Percentiles rank a stretch among this genome's conserved stretches.
Evolutionary conservation across 2,888 invertebrate genomes (phyloP).

Genomic region (Leptura quadrifasciata): DNA sequence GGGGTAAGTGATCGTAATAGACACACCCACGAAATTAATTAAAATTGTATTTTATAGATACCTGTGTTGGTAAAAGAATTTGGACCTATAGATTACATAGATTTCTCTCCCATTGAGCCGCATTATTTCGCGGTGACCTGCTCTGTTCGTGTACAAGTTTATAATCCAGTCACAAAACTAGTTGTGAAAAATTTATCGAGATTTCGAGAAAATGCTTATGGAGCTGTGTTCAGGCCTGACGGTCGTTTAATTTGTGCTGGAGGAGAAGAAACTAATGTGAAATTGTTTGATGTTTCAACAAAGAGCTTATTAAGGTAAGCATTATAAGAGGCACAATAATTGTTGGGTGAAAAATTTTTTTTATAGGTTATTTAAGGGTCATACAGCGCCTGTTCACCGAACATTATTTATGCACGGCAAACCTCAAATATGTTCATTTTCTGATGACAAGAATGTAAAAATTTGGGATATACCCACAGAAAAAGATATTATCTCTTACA

Average conservation of each 20-base stretch:
- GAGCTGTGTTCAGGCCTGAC: slow-evolving; percentile 88
- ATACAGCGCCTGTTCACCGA: slow-evolving; percentile 86
- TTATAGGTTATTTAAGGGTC: slow-evolving; percentile 87
- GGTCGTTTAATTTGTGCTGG: slow-evolving; percentile 91
- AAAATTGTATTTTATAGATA: slow-evolving; percentile 75
- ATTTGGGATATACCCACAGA: slow-evolving; percentile 96
- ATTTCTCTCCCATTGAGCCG: slow-evolving; percentile 92
- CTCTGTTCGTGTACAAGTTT: slow-evolving; percentile 90
- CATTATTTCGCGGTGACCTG: slow-evolving; percentile 95
- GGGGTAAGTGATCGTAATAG: slow-evolving; percentile 78
- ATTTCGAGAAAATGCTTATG: slow-evolving; percentile 89
- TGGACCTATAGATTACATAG: slow-evolving; percentile 92
- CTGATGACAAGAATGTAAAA: slow-evolving; percentile 91
- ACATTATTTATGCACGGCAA: slow-evolving; percentile 88
- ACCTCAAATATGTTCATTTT: slow-evolving; percentile 88
- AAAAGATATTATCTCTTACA: slow-evolving; percentile 80
- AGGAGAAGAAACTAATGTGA: slow-evolving; percentile 90
- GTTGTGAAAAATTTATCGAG: slow-evolving; percentile 88
- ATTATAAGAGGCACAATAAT: not conserved
- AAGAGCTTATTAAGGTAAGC: slow-evolving; percentile 82
- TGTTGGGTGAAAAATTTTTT: not conserved
- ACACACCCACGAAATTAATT: not conserved
- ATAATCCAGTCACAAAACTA: slow-evolving; percentile 89
- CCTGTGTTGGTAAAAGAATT: slow-evolving; percentile 94
- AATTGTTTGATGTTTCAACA: slow-evolving; percentile 91